A percentile compares a stretch with the other conserved stretches of the same genome.
These are phyloP conservation scores for Phymanthus crucifer DNA, from an alignment of 92 coral and sea anemone species.

Conservation along the genomic window DNA sequence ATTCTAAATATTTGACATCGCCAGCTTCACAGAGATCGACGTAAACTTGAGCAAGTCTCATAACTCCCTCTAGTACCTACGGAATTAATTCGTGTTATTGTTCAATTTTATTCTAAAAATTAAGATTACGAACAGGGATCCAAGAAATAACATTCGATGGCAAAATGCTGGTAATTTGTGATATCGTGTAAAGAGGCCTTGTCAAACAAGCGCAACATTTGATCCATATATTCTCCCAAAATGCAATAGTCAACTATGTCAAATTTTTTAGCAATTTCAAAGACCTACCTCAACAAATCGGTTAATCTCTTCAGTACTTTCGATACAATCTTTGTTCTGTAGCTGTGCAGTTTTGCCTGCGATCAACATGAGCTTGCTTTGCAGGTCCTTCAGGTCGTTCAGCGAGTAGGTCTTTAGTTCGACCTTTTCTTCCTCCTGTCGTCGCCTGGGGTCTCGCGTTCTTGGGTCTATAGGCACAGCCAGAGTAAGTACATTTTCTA, in stretches of 20 bases:
- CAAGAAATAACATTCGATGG: too few relatives aligned
- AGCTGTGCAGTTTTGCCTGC: conserved; percentile 88
- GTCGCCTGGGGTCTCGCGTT: background rate
- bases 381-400: conserved; percentile 86
- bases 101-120: too few relatives aligned
- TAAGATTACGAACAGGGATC: too few relatives aligned
- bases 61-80: conserved; percentile 60
- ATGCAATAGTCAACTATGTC: too few relatives aligned
- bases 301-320: conserved; percentile 77
- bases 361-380: conserved; percentile 93
- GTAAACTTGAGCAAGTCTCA: conserved; percentile 54
- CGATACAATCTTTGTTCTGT: conserved; percentile 40
- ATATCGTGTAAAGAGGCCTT: too few relatives aligned
- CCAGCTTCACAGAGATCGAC: conserved; percentile 67
- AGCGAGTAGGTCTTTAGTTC: conserved; percentile 48
- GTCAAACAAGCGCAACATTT: too few relatives aligned
- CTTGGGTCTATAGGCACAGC: conserved; percentile 28
- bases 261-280: too few relatives aligned
- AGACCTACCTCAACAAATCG: conserved; percentile 83
- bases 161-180: too few relatives aligned
- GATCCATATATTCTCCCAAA: too few relatives aligned
- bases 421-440: background rate
- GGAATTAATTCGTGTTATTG: too few relatives aligned
- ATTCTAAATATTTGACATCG: conserved; percentile 55
- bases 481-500: conserved; percentile 17